Evolutionary conservation across 64 coral and sea anemone genomes (phyloP).

Genomic region (Pocillopora verrucosa): DNA sequence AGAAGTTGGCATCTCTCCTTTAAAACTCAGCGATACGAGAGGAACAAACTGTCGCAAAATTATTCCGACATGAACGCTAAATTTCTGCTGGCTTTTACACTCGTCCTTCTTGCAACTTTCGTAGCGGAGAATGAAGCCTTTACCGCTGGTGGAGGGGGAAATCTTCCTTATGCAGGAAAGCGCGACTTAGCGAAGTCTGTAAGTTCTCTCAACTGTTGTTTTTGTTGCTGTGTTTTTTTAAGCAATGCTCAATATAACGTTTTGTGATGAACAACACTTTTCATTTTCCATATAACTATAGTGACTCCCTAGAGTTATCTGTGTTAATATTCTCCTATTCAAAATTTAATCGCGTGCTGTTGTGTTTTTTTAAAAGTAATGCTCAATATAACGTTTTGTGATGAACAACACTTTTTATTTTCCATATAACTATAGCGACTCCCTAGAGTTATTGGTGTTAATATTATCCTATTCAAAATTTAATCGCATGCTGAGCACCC

Average conservation of each 20-base stretch:
- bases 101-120: slow-evolving; percentile 64
- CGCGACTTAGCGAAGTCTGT: slow-evolving; percentile 34
- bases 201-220: neutral
- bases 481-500: too few species aligned
- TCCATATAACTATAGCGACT: too few species aligned
- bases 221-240: neutral
- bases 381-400: too few species aligned
- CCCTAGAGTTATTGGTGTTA: too few species aligned
- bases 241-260: too few species aligned
- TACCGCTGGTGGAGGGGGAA: slow-evolving; percentile 87
- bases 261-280: too few species aligned
- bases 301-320: too few species aligned
- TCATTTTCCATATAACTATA: too few species aligned
- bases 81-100: slow-evolving; percentile 43
- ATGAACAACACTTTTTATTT: too few species aligned
- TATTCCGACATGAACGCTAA: slow-evolving; percentile 68
- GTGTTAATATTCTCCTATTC: too few species aligned
- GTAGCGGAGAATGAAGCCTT: slow-evolving; percentile 72
- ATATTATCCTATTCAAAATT: too few species aligned
- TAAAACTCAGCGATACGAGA: neutral
- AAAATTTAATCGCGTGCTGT: neutral
- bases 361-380: neutral
- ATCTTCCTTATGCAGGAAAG: slow-evolving; percentile 66
- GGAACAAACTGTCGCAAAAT: neutral
- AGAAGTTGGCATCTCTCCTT: neutral